A percentile compares a stretch with the other conserved stretches of the same genome.
Conservation (phyloP, 1,140 invertebrate genomes). For the Batillaria attramentaria region DNA sequence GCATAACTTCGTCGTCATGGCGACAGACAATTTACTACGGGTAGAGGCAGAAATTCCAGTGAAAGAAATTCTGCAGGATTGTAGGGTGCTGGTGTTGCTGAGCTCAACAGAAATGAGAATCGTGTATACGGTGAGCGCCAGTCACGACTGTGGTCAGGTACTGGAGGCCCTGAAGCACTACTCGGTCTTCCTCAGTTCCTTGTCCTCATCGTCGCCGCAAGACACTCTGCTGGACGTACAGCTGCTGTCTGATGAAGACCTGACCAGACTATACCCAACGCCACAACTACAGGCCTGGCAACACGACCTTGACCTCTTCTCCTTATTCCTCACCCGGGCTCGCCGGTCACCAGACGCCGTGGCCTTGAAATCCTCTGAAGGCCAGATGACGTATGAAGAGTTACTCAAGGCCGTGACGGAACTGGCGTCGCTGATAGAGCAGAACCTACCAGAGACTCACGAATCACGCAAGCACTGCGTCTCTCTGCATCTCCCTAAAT, state of each 20-base stretch:
- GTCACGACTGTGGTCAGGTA: constrained; percentile 47
- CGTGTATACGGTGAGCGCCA: constrained; percentile 47
- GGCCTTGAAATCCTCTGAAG: constrained; percentile 44
- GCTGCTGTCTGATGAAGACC: constrained; percentile 45
- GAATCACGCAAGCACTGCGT: constrained; percentile 30
- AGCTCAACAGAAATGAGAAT: constrained; percentile 39
- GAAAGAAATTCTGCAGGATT: constrained; percentile 44
- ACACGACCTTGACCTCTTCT: background rate
- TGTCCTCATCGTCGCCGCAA: background rate
- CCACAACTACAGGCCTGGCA: background rate
- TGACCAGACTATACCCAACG: constrained; percentile 38
- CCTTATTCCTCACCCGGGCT: constrained; percentile 38
- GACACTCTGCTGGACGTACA: constrained; percentile 37
- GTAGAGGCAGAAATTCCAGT: background rate
- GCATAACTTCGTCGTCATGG: constrained; percentile 53
- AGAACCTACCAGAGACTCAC: constrained; percentile 18
- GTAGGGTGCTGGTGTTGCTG: constrained; percentile 48
- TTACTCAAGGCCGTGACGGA: constrained; percentile 6
- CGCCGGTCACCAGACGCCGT: constrained; percentile 33
- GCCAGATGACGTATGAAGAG: constrained; percentile 25
- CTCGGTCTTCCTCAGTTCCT: constrained; percentile 44
- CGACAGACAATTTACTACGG: background rate
- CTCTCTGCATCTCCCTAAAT: constrained; percentile 50
- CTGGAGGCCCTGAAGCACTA: constrained; percentile 51
- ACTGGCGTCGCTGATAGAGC: constrained; percentile 29